Percentiles rank a stretch among this genome's conserved stretches.
Conservation (phyloP, 2,113 vertebrate species). For the Jacana jacana region DNA sequence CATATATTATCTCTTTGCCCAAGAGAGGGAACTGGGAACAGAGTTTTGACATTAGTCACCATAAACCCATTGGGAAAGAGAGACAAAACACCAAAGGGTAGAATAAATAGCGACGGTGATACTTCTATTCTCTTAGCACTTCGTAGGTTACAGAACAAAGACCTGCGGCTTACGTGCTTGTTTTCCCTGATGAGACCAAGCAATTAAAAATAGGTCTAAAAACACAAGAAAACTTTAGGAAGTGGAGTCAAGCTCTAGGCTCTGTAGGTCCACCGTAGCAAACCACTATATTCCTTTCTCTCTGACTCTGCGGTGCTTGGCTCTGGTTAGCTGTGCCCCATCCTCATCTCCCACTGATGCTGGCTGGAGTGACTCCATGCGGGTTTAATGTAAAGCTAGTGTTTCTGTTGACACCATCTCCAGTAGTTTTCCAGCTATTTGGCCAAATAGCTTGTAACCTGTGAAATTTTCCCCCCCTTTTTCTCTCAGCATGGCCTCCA, state of each 20-base stretch:
- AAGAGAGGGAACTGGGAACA: not conserved
- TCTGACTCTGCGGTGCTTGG: not conserved
- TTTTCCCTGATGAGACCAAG: slow-evolving; percentile 20
- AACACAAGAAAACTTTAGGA: not conserved
- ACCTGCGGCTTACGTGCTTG: not conserved
- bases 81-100: not conserved
- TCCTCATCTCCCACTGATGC: not conserved
- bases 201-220: slow-evolving; percentile 20
- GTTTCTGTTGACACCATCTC: not conserved
- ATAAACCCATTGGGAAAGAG: not conserved
- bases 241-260: not conserved
- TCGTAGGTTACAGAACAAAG: slow-evolving; percentile 2
- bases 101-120: not conserved
- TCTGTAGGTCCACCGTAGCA: not conserved
- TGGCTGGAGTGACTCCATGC: not conserved
- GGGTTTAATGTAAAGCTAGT: not conserved
- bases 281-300: not conserved
- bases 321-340: not conserved
- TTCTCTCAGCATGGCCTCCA: not conserved
- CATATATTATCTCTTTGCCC: not conserved
- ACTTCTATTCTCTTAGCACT: not conserved
- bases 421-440: not conserved
- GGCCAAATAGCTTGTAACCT: not conserved
- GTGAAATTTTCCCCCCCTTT: not conserved
- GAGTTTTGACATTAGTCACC: not conserved